A percentile compares a stretch with the other conserved stretches of the same genome.
These are phyloP conservation scores for Bostrychus sinensis DNA, from an alignment of 2,113 vertebrate species.

Conservation along the genomic window DNA sequence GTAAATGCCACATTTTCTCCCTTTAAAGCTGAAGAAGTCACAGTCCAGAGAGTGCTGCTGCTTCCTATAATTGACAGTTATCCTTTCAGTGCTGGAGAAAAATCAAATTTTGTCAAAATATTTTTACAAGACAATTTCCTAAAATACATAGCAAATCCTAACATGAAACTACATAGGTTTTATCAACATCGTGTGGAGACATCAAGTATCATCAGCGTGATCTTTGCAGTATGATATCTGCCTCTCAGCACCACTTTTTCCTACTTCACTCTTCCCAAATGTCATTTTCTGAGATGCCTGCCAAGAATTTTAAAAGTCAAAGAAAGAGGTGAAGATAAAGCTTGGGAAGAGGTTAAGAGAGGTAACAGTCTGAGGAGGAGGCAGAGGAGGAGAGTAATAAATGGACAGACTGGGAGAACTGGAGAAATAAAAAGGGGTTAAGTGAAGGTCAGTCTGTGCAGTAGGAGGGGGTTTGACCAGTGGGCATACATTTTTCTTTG, in stretches of 20 bases:
- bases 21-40: background rate
- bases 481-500: conserved; percentile 40
- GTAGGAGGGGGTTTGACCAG: conserved; percentile 54
- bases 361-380: conserved; percentile 45
- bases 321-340: conserved; percentile 47
- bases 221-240: background rate
- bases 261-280: conserved; percentile 29
- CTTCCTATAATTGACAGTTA: conserved; percentile 8
- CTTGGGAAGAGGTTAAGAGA: conserved; percentile 65
- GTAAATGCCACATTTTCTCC: background rate
- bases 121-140: background rate
- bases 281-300: conserved; percentile 30
- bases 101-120: background rate
- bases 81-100: background rate
- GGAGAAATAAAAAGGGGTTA: conserved; percentile 32
- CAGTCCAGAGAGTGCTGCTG: conserved; percentile 1
- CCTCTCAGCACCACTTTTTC: conserved; percentile 8
- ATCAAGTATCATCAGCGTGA: background rate
- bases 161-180: background rate
- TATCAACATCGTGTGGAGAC: background rate
- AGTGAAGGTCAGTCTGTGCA: conserved; percentile 57
- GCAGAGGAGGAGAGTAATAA: conserved; percentile 29
- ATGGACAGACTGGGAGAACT: conserved; percentile 36
- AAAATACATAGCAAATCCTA: background rate
- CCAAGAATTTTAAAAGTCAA: conserved; percentile 45